Evolutionary conservation across 1,140 invertebrate species (phyloP).

Genomic region (Gryon sp.): DNA sequence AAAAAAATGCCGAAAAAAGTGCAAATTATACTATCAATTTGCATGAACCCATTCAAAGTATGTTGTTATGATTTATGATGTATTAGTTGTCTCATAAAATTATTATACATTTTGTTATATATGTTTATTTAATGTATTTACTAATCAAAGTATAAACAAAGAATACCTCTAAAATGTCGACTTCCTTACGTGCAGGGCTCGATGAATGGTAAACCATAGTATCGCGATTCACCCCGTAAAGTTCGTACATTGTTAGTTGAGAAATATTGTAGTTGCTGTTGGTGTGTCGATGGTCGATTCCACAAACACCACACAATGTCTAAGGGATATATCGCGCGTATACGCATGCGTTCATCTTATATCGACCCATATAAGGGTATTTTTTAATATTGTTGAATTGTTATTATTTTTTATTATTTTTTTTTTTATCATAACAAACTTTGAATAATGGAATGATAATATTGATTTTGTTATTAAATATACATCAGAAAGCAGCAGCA

Average conservation of each 20-base stretch:
- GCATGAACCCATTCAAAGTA: too few relatives aligned
- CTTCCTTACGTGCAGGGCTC: constrained; percentile 73
- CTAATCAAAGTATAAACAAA: background rate
- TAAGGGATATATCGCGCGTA: constrained; percentile 17
- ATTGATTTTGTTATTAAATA: too few relatives aligned
- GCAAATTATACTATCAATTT: too few relatives aligned
- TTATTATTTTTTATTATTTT: too few relatives aligned
- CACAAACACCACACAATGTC: constrained; percentile 56
- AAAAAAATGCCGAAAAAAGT: too few relatives aligned
- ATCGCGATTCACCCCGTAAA: constrained; percentile 72
- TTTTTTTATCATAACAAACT: too few relatives aligned
- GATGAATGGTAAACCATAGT: constrained; percentile 74
- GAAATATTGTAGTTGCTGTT: constrained; percentile 23
- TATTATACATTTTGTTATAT: background rate
- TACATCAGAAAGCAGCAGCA: too few relatives aligned
- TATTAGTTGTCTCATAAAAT: too few relatives aligned
- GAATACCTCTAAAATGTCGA: constrained; percentile 75
- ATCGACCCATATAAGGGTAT: constrained; percentile 72
- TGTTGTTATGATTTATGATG: too few relatives aligned
- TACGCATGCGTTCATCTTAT: constrained; percentile 67
- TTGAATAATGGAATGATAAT: too few relatives aligned
- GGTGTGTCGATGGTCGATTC: constrained; percentile 31
- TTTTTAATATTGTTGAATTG: too few relatives aligned
- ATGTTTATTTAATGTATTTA: too few relatives aligned
- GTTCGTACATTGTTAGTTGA: constrained; percentile 71